phyloP scores from a whole-genome alignment of 2,888 invertebrate genomes.

The Cosmorhoe ocellata region DNA sequence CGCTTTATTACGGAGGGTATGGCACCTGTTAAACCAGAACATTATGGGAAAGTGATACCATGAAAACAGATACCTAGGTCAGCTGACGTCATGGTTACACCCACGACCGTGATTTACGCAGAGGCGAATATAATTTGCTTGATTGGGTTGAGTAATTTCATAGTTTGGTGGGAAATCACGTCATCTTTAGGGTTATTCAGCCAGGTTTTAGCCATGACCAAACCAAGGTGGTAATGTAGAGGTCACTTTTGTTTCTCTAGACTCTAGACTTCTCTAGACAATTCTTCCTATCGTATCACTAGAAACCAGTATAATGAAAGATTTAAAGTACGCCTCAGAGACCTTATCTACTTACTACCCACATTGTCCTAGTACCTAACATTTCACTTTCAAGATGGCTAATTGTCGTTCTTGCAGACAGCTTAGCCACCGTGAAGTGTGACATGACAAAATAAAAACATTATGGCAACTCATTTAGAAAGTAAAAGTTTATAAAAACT shows the following conservation, averaged over 20 bases:
- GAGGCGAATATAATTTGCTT: background rate
- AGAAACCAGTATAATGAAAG: too few species aligned
- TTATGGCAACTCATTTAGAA: conserved; percentile 28
- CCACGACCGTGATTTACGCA: background rate
- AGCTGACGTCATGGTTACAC: background rate
- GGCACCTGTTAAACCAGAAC: too few species aligned
- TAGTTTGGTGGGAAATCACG: conserved; percentile 3
- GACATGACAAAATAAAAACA: conserved; percentile 35
- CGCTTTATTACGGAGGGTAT: too few species aligned
- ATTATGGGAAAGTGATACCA: too few species aligned
- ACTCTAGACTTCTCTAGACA: too few species aligned
- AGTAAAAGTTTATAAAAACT: conserved; percentile 24
- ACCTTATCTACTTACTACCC: too few species aligned
- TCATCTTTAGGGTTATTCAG: background rate
- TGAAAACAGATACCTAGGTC: conserved; percentile 1
- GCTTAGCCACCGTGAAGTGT: conserved; percentile 35
- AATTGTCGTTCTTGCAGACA: conserved; percentile 29
- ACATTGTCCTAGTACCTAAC: too few species aligned
- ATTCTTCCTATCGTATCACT: too few species aligned
- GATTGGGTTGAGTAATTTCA: conserved; percentile 7
- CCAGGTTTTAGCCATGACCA: too few species aligned
- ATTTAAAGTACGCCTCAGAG: too few species aligned
- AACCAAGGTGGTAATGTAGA: too few species aligned
- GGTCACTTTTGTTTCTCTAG: too few species aligned
- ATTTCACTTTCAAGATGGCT: conserved; percentile 32